Evolutionary conservation across 2,113 vertebrate genomes (phyloP).

Genomic region (Sarotherodon lohbergeri): DNA sequence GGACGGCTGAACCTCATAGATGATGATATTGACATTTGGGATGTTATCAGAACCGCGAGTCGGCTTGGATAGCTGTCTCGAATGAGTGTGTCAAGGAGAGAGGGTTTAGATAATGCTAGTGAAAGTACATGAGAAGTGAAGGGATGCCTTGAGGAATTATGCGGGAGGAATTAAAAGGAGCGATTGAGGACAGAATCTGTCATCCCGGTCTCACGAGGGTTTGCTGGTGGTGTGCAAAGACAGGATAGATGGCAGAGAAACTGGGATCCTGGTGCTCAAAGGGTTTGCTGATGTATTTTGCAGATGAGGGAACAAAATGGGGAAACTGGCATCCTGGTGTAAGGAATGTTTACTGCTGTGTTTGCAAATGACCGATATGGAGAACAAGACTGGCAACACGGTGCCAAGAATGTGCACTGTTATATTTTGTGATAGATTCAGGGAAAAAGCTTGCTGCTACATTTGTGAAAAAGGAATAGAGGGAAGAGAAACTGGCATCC

Average conservation of each 20-base stretch:
- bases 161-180: background rate
- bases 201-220: background rate
- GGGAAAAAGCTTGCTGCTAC: background rate
- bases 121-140: background rate
- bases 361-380: background rate
- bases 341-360: background rate
- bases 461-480: background rate
- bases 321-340: background rate
- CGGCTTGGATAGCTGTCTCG: background rate
- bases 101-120: background rate
- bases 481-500: background rate
- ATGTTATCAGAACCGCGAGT: background rate
- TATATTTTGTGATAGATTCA: background rate
- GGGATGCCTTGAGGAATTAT: background rate
- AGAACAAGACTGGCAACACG: background rate
- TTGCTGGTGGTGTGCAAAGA: background rate
- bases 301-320: background rate
- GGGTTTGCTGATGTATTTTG: background rate
- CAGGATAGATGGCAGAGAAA: background rate
- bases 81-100: background rate
- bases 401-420: background rate
- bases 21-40: background rate
- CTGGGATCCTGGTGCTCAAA: background rate
- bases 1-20: background rate
- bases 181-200: background rate